Base-by-base conservation (phyloP, 2,888 invertebrate genomes). In the Athalia rosae region DNA sequence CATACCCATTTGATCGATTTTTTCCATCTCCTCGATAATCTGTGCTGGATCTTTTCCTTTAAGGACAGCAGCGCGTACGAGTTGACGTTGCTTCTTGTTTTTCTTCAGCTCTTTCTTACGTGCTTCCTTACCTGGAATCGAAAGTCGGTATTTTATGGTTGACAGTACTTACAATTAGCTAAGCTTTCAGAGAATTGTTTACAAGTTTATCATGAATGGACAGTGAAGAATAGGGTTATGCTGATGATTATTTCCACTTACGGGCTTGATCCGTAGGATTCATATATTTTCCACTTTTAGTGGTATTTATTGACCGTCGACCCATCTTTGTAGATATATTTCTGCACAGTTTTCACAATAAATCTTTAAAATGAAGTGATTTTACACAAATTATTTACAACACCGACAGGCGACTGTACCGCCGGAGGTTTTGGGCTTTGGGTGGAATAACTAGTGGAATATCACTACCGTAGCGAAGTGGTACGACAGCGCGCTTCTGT, bases 251-350 rank as follows among this genome's bases (percentile, higher is more conserved):
- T 41, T 74, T 74, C 47, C 86, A 95, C 97, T 95, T 94, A 97
- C 99, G 93, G 79, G 98, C 98, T 95, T 99, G 99, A 91, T 99
- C 99, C 4, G 99, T 99, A 59, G 99, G 99, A 91, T 99, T 99
- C 99, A 99, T 99, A 87, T 98, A 99, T 94, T 99, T 99, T 90
- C 99, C 99, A 97, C 98, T 98, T 93, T 99, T 99, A 76, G 99
- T 99, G 95, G 98, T 98, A 92, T 98, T 98, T 86, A 98, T 98
- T 62, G 98, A 98, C 84, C 99, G 93, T 77, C 98, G 94, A 78
- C 99, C 99, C 99, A 99, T 99, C 84, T 92, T 94, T 79, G 11
- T 53, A 45, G 15, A 62, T 67, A 77, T 7, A 45, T 61, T 71
- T 64, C 28, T 28, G 61, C 41, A 74, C 74, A 48, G 13, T 61